Evolutionary conservation across 2,888 invertebrate species (phyloP), one percentile per base, ranked within the genome.

Genomic region (Aspidiotus destructor): DNA sequence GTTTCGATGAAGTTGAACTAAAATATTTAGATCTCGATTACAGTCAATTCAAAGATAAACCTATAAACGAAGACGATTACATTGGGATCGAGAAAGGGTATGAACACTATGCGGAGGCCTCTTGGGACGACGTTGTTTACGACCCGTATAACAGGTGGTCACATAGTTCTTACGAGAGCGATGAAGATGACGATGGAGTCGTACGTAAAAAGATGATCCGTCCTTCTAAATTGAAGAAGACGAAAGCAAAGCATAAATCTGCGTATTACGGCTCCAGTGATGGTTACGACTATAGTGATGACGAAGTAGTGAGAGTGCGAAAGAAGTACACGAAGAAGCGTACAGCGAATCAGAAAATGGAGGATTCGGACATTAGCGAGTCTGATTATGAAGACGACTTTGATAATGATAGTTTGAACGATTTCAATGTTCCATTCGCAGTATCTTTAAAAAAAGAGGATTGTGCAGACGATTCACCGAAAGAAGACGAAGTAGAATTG

Each of bases 1-100:
- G 77, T 79, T 61, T 69, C 74, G 3, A 75, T 79, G 0, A 73
- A 80, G 86, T 85, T 0, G 87, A 88, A 75, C 79, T 88, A n/a
- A 86, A 86, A 75, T 88, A 84, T 75, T 79, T 88, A 2, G 86
- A 88, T 74, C 82, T 88, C 48, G 87, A 88, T 76, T 87, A 85
- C 68, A 81, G 82, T 16, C 81, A 84, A 72, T 87, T 84, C 75
- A 83, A 83, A 73, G 83, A 85, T 61, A 80, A 85, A 76, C 85
- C 86, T 0, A 81, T 81, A 48, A 82, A 82, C 17, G 80, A 81
- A 1, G 74, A 75, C 40, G 81, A 81, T 44, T 81, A 80, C 69
- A 81, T 83, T 72, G 85, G 85, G 0, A 85, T 85, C 70, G 85
- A 85, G 74, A 85, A 84, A 75, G 85, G 85, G 74, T 80, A 80